These are phyloP conservation scores for Eupithecia centaureata DNA, from an alignment of 2,888 invertebrate genomes.

Conservation along the genomic window DNA sequence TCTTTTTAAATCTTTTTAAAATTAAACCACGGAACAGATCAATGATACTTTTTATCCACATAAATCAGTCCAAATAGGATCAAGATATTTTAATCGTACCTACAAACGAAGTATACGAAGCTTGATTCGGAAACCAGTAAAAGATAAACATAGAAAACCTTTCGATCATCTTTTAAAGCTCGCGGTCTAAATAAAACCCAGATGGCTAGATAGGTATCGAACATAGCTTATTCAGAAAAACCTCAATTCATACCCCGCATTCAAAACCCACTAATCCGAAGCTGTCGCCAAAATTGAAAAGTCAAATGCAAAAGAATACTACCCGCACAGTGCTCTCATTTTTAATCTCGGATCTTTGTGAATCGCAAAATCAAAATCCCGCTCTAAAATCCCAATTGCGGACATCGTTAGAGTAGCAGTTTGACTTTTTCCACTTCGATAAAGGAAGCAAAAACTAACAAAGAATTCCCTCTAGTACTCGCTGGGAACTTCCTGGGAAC, in stretches of 20 bases:
- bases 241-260: constrained; percentile 1
- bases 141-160: neutral
- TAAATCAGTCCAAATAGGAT: too few species aligned
- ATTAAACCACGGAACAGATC: too few species aligned
- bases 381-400: neutral
- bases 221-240: constrained; percentile 1
- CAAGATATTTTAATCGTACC: too few species aligned
- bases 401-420: constrained; percentile 3
- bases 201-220: neutral
- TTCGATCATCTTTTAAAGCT: neutral
- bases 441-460: neutral
- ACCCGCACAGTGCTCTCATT: neutral
- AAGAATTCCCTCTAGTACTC: neutral
- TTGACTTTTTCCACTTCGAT: neutral
- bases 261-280: constrained; percentile 11
- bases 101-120: too few species aligned
- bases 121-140: too few species aligned
- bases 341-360: constrained; percentile 10
- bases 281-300: constrained; percentile 11
- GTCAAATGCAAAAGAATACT: constrained; percentile 4
- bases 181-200: neutral
- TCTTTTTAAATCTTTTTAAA: too few species aligned
- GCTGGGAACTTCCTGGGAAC: neutral
- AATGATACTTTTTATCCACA: too few species aligned
- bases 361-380: constrained; percentile 1